Base-by-base conservation (phyloP, 1,140 invertebrate species). In the Bursaphelenchus mucronatus region DNA sequence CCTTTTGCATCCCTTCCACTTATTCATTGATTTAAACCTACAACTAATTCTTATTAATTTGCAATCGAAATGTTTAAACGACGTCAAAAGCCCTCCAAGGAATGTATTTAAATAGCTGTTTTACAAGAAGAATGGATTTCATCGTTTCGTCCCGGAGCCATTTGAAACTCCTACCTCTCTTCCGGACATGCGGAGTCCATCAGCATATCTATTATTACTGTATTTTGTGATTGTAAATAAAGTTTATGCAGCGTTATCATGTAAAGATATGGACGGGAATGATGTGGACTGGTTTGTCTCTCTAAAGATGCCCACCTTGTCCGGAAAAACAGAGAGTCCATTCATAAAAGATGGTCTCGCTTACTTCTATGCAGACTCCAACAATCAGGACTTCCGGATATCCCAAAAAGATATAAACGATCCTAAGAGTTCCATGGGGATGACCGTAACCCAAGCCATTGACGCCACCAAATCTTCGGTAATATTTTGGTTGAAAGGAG, bases 221-320 rank as follows among this genome's bases (percentile, higher is more conserved):
- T 30, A 30, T 30, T 30, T 30, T 30, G 30, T 30, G 30, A 30
- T 30, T 30, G 30, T 30, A 30, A 30, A 30, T 30, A 30, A 30
- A 30, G 30, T 30, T 30, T 30, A 30, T 45, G 52, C 52, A 11
- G 9, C 13, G 10, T 15, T 15, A 15, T 56, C 52, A 10, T 62
- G 59, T 19, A 61, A 58, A n/a, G 59, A 62, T 54, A 7, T 52
- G 52, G 39, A 62, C n/a, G 59, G 59, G 11, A 61, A 62, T 7
- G 8, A 61, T 61, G 59, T 62, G 17, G 59, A 62, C 41, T 62
- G 59, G 59, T 53, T 59, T 7, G 9, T 62, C 39, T 19, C 52
- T 21, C 47, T 59, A 13, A 62, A 61, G n/a, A 30, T 15, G 41
- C 59, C 52, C n/a, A 62, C 6, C 47, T 15, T 62, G 10, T 11